Evolutionary conservation across 2,797 vertebrate species (phyloP).

Genomic region (Alfaro cultratus): DNA sequence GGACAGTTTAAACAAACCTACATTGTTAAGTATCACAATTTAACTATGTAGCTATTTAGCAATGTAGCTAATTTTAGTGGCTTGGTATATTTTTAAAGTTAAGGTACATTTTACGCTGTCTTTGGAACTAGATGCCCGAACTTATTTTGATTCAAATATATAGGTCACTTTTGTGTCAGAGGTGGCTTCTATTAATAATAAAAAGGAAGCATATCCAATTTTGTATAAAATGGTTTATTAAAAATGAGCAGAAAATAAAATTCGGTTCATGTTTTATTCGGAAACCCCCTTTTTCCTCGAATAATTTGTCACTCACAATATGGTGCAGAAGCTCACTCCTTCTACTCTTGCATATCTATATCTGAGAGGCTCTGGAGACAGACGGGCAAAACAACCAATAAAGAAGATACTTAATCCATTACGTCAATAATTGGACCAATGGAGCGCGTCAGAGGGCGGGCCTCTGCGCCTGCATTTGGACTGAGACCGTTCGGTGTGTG

Average conservation of each 20-base stretch:
- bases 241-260: background rate
- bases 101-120: background rate
- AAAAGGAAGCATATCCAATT: background rate
- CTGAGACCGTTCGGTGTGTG: constrained; percentile 72
- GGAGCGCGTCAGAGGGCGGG: constrained; percentile 50
- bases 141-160: background rate
- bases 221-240: background rate
- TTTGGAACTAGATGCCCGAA: background rate
- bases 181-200: background rate
- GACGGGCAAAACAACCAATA: constrained; percentile 52
- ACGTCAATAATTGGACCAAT: constrained; percentile 58
- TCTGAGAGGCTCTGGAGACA: background rate
- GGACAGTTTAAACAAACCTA: background rate
- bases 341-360: background rate
- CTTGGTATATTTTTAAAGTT: background rate
- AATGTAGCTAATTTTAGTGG: background rate
- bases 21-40: background rate
- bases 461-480: constrained; percentile 42
- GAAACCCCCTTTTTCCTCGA: background rate
- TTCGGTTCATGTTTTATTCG: background rate
- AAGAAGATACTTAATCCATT: constrained; percentile 1
- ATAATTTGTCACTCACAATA: background rate
- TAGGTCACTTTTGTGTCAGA: background rate
- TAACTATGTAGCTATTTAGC: too few relatives aligned
- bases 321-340: background rate